Evolutionary conservation across 2,888 invertebrate species (phyloP), one percentile per base, ranked within the genome.

Genomic region (Sphecodes monilicornis): DNA sequence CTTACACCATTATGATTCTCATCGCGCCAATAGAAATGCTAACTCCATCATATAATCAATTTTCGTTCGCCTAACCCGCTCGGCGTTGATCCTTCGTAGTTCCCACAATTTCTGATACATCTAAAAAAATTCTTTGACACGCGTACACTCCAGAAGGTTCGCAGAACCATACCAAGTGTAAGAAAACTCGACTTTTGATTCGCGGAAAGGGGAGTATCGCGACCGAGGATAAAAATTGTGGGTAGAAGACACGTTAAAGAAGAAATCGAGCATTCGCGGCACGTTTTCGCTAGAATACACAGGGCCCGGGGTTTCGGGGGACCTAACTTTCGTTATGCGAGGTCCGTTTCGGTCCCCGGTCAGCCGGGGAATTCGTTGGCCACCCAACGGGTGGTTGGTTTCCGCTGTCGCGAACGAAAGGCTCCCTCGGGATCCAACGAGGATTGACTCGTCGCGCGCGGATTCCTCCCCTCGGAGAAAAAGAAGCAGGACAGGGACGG

Each of bases 391-490:
- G 82, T 78, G 77, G 76, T 80, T 50, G 85, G 81, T 80, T 85
- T 82, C 64, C 60, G 84, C 72, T 87, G 80, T 82, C 76, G 74
- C 80, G 79, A 79, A 83, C 85, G 83, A 75, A 82, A 82, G 85
- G 86, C 72, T 85, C 85, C 84, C 79, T 79, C 75, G 79, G 86
- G 89, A 92, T 92, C 88, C 0, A 10, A 50, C 26, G 70, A 90
- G 92, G 94, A 94, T 94, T 93, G 94, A 93, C 93, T 94, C 93
- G 93, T 94, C 93, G 93, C 91, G 90, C 89, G 88, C 88, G 88
- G 89, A 91, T 90, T 89, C 90, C 81, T 85, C 29, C 57, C 57
- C 50, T 74, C 78, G 50, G n/a, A 60, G 78, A 66, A 60, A 75
- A 76, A 26, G 46, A 54, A 46, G 43, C 18, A 18, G 85, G 78